Conservation (phyloP, 2,888 invertebrate genomes). For the Xanthostigma xanthostigma region DNA sequence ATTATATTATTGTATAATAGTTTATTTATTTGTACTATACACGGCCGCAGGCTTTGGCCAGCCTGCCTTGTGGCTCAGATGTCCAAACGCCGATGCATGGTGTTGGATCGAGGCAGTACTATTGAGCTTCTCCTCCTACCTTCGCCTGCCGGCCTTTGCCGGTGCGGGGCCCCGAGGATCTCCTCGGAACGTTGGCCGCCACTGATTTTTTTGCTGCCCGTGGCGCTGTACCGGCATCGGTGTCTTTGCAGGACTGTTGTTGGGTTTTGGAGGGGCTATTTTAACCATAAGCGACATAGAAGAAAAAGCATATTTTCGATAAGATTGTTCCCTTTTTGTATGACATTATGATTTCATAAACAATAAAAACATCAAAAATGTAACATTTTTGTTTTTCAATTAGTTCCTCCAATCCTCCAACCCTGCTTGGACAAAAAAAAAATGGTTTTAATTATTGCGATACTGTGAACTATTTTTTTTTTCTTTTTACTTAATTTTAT, state of each 20-base stretch:
- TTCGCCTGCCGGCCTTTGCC: slow-evolving; percentile 2
- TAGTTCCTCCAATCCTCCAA: slow-evolving; percentile 7
- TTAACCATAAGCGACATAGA: slow-evolving; percentile 62
- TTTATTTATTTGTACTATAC: no score
- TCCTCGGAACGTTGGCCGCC: not conserved
- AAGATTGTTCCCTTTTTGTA: slow-evolving; percentile 18
- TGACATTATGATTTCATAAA: slow-evolving; percentile 9
- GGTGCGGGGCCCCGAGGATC: not conserved
- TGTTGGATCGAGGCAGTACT: no score
- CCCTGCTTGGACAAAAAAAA: slow-evolving; percentile 3
- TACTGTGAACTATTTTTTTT: not conserved
- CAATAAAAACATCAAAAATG: slow-evolving; percentile 4
- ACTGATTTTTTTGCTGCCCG: slow-evolving; percentile 1
- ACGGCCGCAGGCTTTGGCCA: no score
- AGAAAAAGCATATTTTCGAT: slow-evolving; percentile 32
- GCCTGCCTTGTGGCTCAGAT: no score
- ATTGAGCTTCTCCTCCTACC: no score
- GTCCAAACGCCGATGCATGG: no score
- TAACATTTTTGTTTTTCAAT: not conserved
- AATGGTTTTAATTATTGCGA: not conserved
- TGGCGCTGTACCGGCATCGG: slow-evolving; percentile 37
- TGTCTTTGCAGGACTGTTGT: slow-evolving; percentile 56
- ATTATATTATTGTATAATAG: no score
- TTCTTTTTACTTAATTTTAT: not conserved
- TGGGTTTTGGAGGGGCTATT: slow-evolving; percentile 70